These are phyloP conservation scores for Scytalopus superciliaris DNA, from an alignment of 2,113 vertebrate species.

Conservation along the genomic window DNA sequence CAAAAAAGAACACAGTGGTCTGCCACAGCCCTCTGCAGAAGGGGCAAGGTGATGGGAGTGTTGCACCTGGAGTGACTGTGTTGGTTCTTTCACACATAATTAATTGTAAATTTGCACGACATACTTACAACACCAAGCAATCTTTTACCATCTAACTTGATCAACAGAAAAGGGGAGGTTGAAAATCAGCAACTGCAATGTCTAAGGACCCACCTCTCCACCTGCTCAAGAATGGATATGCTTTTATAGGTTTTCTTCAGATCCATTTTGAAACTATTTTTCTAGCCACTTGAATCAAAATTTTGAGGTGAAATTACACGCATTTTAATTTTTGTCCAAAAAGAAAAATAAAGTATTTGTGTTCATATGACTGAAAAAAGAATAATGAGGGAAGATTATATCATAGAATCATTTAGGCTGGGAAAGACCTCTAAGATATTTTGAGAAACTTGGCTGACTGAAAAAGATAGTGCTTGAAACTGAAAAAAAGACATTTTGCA, in stretches of 20 bases:
- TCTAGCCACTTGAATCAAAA: background rate
- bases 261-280: background rate
- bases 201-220: background rate
- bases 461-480: background rate
- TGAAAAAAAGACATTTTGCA: background rate
- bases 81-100: background rate
- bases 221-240: background rate
- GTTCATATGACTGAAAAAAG: background rate
- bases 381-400: background rate
- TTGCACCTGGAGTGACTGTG: fast-evolving
- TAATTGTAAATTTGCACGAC: background rate
- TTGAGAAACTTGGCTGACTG: background rate
- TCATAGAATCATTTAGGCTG: background rate
- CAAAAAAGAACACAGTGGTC: background rate
- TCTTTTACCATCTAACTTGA: background rate
- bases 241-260: background rate
- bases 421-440: background rate
- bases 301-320: background rate
- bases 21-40: background rate
- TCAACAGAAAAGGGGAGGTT: background rate
- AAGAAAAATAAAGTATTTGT: background rate
- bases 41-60: fast-evolving
- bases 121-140: background rate
- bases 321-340: background rate
- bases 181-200: background rate